Evolutionary conservation across 2,113 vertebrate species (phyloP), one percentile per base, ranked within the genome.

Genomic region (Alligator sinensis): DNA sequence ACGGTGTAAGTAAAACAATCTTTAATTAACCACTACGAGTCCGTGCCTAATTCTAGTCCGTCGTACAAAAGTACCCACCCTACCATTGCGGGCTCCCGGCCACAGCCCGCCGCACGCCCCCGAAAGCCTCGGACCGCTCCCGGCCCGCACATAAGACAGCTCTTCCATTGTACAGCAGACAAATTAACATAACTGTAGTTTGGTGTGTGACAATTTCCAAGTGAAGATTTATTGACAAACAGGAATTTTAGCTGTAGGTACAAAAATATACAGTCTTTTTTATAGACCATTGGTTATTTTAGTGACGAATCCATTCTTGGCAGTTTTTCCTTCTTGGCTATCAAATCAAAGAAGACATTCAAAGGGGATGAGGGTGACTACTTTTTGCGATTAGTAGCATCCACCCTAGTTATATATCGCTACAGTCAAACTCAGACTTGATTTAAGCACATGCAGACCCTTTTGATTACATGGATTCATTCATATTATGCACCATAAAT

Each of bases 151-250:
- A 34, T 34, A 34, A 47, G 47, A 47, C 72, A 91, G 24, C 17
- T 76, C 94, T 96, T 91, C 77, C 72, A 55, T 30, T 72, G 55
- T 74, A 9, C 79, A 84, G 93, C 88, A 91, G 89, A 62, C 3
- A 97, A 91, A 83, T 89, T 88, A 60, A 77, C 57, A 28, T 62
- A 77, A 74, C 34, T 88, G 28, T 64, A 89, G 72, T 11, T 66
- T 90, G 59, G 61, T 80, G 2, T 82, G 34, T 59, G 59, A 64
- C 86, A 11, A 1, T 78, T 96, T 94, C 82, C 59, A 81, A 74
- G 77, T 84, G 77, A 92, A 88, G 87, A 90, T 68, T 47, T 88
- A 91, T 60, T 59, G 87, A 76, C 92, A 97, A 93, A 86, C 25
- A 63, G 8, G 8, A 62, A 12, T 82, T 78, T 88, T 90, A 64